A percentile compares a stretch with the other conserved stretches of the same genome.
Evolutionary conservation across 2,888 invertebrate genomes (phyloP).

Genomic region (Parthenolecanium corni): DNA sequence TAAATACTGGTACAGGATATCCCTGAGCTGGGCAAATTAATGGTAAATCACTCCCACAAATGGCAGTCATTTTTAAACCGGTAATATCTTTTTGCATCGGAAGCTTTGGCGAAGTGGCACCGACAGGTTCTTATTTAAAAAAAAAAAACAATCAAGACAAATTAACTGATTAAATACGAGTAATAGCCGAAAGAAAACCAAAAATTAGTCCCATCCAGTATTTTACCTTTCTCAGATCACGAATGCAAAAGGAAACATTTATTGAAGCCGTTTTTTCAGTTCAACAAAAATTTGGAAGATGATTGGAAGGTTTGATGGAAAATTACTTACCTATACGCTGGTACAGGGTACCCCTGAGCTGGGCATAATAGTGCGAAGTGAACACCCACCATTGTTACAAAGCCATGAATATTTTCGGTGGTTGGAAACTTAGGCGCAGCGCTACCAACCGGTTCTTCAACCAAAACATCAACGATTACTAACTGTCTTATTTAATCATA

Average conservation of each 20-base stretch:
- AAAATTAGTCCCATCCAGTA: no score
- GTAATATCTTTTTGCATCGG: conserved; percentile 32
- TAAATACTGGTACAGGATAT: conserved; percentile 48
- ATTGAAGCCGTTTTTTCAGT: neutral
- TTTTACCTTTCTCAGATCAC: no score
- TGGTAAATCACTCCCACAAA: neutral
- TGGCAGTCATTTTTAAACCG: conserved; percentile 20
- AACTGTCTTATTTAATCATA: no score
- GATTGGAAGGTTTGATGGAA: no score
- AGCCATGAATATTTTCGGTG: conserved; percentile 30
- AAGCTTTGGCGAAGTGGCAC: conserved; percentile 36
- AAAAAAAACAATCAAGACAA: conserved; percentile 33
- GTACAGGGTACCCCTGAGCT: conserved; percentile 59
- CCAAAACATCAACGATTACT: neutral
- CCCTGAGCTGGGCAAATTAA: conserved; percentile 55
- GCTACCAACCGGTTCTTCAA: conserved; percentile 36
- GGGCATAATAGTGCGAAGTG: conserved; percentile 51
- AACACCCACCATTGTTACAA: conserved; percentile 21
- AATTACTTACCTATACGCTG: conserved; percentile 55
- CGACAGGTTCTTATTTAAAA: conserved; percentile 35
- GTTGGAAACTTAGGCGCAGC: conserved; percentile 42
- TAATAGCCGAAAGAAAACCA: neutral
- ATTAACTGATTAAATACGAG: neutral
- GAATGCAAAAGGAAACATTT: no score
- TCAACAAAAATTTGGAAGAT: no score